Percentiles rank a stretch among this genome's conserved stretches.
Evolutionary conservation across 2,888 invertebrate genomes (phyloP).

Genomic region (Cancer borealis): DNA sequence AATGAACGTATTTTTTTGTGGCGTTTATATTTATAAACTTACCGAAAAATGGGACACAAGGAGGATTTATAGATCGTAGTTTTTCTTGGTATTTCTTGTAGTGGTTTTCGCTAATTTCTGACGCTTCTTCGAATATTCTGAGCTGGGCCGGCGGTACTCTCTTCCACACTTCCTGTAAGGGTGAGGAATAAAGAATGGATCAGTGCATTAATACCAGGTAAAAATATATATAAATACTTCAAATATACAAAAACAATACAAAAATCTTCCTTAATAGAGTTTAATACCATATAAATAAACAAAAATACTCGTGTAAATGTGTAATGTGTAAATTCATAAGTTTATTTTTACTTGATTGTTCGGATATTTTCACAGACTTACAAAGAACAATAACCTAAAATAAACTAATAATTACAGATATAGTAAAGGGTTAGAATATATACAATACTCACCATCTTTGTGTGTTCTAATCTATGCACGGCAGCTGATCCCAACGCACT

Average conservation of each 20-base stretch:
- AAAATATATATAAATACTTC: neutral
- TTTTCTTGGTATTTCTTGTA: slow-evolving; percentile 95
- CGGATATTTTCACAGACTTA: neutral
- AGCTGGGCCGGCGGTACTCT: slow-evolving; percentile 82
- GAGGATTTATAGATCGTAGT: slow-evolving; percentile 97
- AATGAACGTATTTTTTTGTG: too few species aligned
- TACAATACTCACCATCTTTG: slow-evolving; percentile 80
- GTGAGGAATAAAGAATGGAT: neutral
- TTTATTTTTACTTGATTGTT: neutral
- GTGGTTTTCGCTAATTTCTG: slow-evolving; percentile 93
- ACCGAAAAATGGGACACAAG: slow-evolving; percentile 98
- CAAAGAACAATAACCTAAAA: neutral
- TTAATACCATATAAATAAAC: too few species aligned
- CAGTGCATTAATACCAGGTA: neutral
- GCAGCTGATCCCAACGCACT: slow-evolving; percentile 95
- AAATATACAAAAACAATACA: too few species aligned
- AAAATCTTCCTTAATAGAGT: too few species aligned
- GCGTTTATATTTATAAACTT: slow-evolving; percentile 77
- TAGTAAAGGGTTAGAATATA: neutral
- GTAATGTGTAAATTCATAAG: neutral
- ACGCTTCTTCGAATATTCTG: slow-evolving; percentile 91
- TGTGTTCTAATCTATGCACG: slow-evolving; percentile 91
- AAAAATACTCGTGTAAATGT: too few species aligned
- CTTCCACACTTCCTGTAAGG: slow-evolving; percentile 71
- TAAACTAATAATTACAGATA: neutral